These are phyloP conservation scores for Eubasilissa regina DNA, from an alignment of 1,140 invertebrate species.

Conservation along the genomic window DNA sequence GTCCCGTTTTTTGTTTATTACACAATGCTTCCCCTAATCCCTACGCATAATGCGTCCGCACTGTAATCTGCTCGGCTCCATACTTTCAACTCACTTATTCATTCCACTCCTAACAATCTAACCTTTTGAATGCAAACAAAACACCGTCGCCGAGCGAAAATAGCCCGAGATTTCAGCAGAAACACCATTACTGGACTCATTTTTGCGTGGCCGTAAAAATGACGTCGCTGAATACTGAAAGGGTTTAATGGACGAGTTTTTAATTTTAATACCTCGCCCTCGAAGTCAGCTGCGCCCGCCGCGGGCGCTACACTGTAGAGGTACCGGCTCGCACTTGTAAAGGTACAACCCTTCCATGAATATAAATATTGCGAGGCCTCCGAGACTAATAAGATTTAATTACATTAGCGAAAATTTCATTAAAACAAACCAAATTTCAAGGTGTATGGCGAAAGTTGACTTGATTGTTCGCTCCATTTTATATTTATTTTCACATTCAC, in stretches of 20 bases:
- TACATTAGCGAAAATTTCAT: conserved; percentile 14
- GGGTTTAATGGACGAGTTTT: conserved; percentile 22
- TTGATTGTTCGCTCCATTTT: conserved; percentile 14
- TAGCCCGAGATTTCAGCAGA: neutral
- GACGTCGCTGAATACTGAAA: neutral
- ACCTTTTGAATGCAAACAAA: conserved; percentile 2
- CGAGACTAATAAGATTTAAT: conserved; percentile 8
- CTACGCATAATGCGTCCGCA: neutral
- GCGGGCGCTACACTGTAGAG: too few species aligned
- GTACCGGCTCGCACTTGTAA: too few species aligned
- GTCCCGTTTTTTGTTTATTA: too few species aligned
- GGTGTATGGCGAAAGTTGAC: neutral
- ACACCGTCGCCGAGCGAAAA: neutral
- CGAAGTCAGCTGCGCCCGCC: too few species aligned
- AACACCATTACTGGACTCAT: neutral
- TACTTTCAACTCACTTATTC: neutral
- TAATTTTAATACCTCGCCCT: conserved; percentile 22
- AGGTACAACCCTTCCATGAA: conserved; percentile 6
- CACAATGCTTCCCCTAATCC: too few species aligned
- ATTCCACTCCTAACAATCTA: neutral
- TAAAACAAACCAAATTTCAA: conserved; percentile 10
- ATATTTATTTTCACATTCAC: conserved; percentile 12
- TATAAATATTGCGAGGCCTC: conserved; percentile 9
- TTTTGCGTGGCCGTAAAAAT: neutral
- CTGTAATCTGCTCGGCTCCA: neutral